These are phyloP conservation scores for Zeuzera pyrina DNA, from an alignment of 2,888 invertebrate genomes.

Conservation along the genomic window DNA sequence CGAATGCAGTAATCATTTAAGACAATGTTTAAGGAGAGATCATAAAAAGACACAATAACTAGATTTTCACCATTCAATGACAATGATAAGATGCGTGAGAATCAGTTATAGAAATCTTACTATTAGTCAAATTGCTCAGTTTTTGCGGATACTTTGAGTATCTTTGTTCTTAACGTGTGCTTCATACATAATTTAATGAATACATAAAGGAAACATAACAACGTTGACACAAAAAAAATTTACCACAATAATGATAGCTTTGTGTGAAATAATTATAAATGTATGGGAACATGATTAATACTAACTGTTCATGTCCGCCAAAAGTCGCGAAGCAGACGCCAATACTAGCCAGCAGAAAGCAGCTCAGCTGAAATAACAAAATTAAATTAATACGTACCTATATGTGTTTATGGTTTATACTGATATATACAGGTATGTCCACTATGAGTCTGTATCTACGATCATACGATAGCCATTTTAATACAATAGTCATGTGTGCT, in stretches of 20 bases:
- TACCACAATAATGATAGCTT: slow-evolving; percentile 8
- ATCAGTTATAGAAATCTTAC: slow-evolving; percentile 54
- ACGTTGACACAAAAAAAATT: slow-evolving; percentile 14
- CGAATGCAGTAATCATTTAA: slow-evolving; percentile 30
- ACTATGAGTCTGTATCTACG: no score
- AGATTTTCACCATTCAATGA: slow-evolving; percentile 62
- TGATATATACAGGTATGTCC: no score
- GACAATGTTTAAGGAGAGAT: slow-evolving; percentile 36
- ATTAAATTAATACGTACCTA: no score
- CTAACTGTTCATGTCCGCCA: slow-evolving; percentile 64
- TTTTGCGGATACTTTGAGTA: slow-evolving; percentile 40
- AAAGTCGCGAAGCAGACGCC: slow-evolving; percentile 66
- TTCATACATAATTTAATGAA: slow-evolving; percentile 24
- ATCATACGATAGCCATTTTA: background rate
- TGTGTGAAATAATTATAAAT: slow-evolving; percentile 17
- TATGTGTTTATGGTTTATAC: no score
- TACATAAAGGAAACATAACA: slow-evolving; percentile 13
- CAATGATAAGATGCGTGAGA: slow-evolving; percentile 58
- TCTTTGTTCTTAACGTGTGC: slow-evolving; percentile 19
- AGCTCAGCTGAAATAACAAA: slow-evolving; percentile 61
- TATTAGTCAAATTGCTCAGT: slow-evolving; percentile 48
- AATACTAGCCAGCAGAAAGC: slow-evolving; percentile 57
- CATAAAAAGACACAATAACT: slow-evolving; percentile 50
- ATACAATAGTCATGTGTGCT: slow-evolving; percentile 5
- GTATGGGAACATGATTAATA: slow-evolving; percentile 33